Conservation (phyloP, 2,797 vertebrate genomes). For the Aratinga solstitialis region DNA sequence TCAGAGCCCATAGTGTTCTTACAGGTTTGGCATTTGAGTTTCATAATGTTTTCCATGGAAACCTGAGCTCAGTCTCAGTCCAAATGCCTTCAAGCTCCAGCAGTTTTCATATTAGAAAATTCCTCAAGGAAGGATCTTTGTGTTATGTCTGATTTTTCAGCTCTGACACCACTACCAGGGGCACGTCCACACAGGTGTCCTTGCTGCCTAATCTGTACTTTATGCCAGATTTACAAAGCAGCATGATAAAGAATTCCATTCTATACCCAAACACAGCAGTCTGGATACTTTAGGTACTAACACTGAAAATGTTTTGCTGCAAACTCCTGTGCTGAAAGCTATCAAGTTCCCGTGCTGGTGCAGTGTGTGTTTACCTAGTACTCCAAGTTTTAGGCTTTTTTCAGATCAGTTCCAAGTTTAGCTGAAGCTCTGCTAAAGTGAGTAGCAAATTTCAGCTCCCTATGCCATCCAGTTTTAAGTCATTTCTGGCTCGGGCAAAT, state of each 20-base stretch:
- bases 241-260: neutral
- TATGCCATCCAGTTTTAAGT: neutral
- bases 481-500: neutral
- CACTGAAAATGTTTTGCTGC: neutral
- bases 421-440: neutral
- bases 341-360: neutral
- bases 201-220: neutral
- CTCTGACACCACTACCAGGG: neutral
- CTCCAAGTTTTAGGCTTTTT: neutral
- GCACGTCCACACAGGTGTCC: neutral
- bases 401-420: neutral
- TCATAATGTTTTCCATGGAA: neutral
- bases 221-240: neutral
- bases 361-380: neutral
- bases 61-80: neutral
- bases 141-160: neutral
- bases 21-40: neutral
- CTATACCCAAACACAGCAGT: neutral
- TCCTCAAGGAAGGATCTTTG: neutral
- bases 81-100: neutral
- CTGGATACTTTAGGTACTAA: neutral
- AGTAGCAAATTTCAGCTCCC: neutral
- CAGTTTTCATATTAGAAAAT: neutral
- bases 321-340: neutral
- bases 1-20: neutral